These are phyloP conservation scores for Delia radicum DNA, from an alignment of 1,140 invertebrate genomes.

Conservation along the genomic window DNA sequence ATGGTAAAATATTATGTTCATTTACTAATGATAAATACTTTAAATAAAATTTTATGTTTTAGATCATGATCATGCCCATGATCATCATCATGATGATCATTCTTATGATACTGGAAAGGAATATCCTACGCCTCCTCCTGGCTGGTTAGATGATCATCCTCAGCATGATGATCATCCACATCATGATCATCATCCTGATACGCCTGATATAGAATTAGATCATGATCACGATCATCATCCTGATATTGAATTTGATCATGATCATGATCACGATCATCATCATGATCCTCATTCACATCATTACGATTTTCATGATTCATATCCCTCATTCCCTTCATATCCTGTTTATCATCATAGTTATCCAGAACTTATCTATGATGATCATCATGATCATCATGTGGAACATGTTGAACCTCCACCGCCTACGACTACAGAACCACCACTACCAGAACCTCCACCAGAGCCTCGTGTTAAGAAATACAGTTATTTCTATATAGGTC, in stretches of 20 bases:
- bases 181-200: conserved; percentile 37
- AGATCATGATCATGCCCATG: not conserved
- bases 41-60: not conserved
- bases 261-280: conserved; percentile 48
- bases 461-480: conserved; percentile 72
- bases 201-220: too few relatives aligned
- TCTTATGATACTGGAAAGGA: conserved; percentile 46
- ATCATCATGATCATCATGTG: conserved; percentile 57
- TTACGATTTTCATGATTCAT: conserved; percentile 35
- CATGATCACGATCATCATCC: conserved; percentile 52
- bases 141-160: conserved; percentile 46
- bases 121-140: conserved; percentile 49
- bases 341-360: conserved; percentile 51
- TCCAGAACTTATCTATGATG: conserved; percentile 57
- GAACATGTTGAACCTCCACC: conserved; percentile 48
- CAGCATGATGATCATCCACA: conserved; percentile 36
- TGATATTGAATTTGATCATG: conserved; percentile 36
- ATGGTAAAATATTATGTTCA: not conserved
- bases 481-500: conserved; percentile 79
- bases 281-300: conserved; percentile 47
- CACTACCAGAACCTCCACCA: conserved; percentile 59
- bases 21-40: not conserved
- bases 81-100: conserved; percentile 8
- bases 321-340: conserved; percentile 41
- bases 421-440: conserved; percentile 56